phyloP scores from a whole-genome alignment of 2,113 vertebrate genomes.

The Atrichornis clamosus region DNA sequence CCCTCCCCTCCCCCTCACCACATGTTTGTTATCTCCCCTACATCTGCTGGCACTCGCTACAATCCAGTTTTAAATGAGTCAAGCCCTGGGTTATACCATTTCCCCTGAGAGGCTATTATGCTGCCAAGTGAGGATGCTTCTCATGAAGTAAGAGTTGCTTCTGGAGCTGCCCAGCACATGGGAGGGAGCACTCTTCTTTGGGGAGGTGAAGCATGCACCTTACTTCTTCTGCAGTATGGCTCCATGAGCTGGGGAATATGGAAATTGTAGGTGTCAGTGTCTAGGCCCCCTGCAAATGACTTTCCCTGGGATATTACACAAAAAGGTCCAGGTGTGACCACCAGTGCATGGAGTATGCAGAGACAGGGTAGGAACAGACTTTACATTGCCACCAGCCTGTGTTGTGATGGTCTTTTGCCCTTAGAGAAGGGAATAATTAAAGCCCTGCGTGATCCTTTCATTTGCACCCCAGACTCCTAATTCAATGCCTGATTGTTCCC shows the following conservation, averaged over 20 bases:
- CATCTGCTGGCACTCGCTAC: neutral
- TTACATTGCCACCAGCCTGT: neutral
- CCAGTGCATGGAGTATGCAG: neutral
- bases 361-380: neutral
- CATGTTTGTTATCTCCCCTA: neutral
- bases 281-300: neutral
- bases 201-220: neutral
- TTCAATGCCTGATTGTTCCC: neutral
- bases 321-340: neutral
- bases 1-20: rapidly evolving
- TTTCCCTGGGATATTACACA: rapidly evolving
- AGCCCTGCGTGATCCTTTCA: neutral
- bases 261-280: rapidly evolving
- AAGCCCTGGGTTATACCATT: neutral
- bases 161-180: neutral
- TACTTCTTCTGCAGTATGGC: neutral
- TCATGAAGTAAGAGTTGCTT: neutral
- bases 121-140: neutral
- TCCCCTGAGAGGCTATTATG: neutral
- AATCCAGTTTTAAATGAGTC: neutral
- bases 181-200: neutral
- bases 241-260: neutral
- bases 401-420: neutral
- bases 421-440: neutral
- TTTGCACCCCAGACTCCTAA: neutral